These are phyloP conservation scores for Ficedula albicollis DNA, from an alignment of 2,797 vertebrate genomes.

Conservation along the genomic window DNA sequence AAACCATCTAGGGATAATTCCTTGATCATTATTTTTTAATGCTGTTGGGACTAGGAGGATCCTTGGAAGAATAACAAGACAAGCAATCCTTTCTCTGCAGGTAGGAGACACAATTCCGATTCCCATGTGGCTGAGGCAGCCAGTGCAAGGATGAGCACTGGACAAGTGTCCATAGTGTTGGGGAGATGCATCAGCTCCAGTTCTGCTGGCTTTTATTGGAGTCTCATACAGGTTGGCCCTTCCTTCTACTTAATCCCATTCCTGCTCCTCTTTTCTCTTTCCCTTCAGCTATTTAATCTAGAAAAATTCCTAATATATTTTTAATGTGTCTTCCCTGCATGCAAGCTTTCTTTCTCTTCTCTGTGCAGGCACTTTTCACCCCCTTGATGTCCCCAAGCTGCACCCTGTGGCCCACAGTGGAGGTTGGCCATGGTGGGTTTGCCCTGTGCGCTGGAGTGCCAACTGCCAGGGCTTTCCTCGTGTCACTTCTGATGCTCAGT, in stretches of 20 bases:
- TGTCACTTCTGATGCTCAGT: neutral
- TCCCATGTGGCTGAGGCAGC: no score
- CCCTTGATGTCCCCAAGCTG: neutral
- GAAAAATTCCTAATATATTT: neutral
- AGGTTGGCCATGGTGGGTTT: fast-evolving
- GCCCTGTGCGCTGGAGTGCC: neutral
- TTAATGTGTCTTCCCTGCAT: neutral
- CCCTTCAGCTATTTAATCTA: neutral
- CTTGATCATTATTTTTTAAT: neutral
- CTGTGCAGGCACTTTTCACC: neutral
- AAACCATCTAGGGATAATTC: neutral
- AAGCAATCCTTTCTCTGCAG: neutral
- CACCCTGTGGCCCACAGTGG: fast-evolving
- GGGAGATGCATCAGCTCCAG: neutral
- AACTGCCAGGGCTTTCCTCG: neutral
- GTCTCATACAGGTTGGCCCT: neutral
- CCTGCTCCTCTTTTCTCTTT: neutral
- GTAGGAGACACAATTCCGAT: neutral
- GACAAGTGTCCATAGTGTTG: neutral
- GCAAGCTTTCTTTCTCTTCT: neutral
- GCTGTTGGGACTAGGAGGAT: neutral
- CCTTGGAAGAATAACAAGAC: neutral
- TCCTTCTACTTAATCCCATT: neutral
- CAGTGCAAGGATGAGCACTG: neutral
- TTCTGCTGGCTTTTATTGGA: neutral